Conservation (phyloP, 2,113 vertebrate genomes). For the Hemiscyllium ocellatum region DNA sequence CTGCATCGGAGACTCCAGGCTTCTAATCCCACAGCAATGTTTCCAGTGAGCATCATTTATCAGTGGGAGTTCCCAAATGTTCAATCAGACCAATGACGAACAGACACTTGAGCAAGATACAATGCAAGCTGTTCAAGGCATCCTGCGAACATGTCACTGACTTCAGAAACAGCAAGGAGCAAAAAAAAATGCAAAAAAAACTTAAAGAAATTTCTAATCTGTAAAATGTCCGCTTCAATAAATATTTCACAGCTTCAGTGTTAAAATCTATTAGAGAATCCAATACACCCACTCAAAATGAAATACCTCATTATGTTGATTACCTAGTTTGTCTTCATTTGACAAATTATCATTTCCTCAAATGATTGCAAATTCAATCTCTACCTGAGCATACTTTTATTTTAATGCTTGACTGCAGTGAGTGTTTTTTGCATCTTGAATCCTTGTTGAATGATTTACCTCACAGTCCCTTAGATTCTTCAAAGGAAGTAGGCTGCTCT, state of each 20-base stretch:
- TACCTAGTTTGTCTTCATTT: conserved; percentile 17
- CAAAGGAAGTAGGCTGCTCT: neutral
- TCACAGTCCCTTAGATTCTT: neutral
- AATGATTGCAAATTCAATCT: neutral
- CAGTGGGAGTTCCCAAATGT: neutral
- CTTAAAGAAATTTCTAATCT: neutral
- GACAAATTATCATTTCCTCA: conserved; percentile 12
- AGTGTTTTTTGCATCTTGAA: conserved; percentile 10
- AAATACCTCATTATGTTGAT: neutral
- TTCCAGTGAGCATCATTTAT: neutral
- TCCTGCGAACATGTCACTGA: neutral
- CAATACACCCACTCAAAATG: neutral
- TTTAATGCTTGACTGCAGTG: neutral
- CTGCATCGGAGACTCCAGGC: neutral
- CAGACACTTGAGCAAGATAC: neutral
- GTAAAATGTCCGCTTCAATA: conserved; percentile 17
- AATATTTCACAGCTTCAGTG: conserved; percentile 26
- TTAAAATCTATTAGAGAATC: neutral
- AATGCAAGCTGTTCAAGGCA: neutral
- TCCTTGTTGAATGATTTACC: conserved; percentile 7
- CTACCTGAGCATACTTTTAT: neutral
- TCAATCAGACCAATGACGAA: neutral
- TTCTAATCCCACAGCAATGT: neutral
- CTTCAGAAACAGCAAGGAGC: neutral
- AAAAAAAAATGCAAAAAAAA: neutral